phyloP scores from a whole-genome alignment of 1,140 invertebrate genomes.

The Procambarus clarkii region DNA sequence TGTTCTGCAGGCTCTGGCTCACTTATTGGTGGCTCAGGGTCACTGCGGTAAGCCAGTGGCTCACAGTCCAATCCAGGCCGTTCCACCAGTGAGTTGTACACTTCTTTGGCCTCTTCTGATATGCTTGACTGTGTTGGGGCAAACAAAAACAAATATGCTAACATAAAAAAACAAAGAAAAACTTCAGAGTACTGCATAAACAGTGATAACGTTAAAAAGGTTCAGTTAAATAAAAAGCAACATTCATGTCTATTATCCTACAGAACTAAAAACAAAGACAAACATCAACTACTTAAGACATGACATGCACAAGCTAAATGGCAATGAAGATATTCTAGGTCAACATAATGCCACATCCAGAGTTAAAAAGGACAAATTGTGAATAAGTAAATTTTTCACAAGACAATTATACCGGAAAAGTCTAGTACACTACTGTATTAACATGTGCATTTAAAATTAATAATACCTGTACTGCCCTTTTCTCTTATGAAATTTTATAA shows the following conservation, averaged over 20 bases:
- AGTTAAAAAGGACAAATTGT: too few species aligned
- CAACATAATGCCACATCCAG: background rate
- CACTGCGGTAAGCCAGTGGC: constrained; percentile 24
- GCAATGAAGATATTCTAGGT: background rate
- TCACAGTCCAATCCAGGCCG: constrained; percentile 77
- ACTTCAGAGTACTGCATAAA: constrained; percentile 39
- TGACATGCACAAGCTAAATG: background rate
- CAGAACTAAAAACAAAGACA: background rate
- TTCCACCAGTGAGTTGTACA: constrained; percentile 93
- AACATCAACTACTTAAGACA: background rate
- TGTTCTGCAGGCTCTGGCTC: constrained; percentile 74
- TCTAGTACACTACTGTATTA: too few species aligned
- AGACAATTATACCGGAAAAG: too few species aligned
- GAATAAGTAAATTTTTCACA: too few species aligned
- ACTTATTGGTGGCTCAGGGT: constrained; percentile 70
- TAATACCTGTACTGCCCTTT: too few species aligned
- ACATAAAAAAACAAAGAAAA: constrained; percentile 71
- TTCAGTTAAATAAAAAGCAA: constrained; percentile 53
- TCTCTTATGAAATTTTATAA: too few species aligned
- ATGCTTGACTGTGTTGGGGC: constrained; percentile 76
- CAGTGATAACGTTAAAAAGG: constrained; percentile 22
- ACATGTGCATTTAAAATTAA: too few species aligned
- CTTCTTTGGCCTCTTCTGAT: constrained; percentile 85
- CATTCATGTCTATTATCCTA: constrained; percentile 36
- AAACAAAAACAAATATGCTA: constrained; percentile 71